Base-by-base conservation (phyloP, 2,797 vertebrate genomes). In the Pithecia hirsuta region DNA sequence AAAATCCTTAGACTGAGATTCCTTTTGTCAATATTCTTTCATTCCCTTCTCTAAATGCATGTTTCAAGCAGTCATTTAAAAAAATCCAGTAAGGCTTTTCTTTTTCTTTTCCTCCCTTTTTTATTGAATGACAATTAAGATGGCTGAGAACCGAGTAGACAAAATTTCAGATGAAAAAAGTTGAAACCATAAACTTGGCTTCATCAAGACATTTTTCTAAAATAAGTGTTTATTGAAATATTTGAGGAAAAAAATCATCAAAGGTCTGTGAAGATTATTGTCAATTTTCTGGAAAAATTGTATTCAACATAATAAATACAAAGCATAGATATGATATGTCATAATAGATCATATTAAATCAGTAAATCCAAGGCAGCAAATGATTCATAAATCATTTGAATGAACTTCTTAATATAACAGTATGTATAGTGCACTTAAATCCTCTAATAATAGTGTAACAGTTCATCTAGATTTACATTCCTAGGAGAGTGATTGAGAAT, bases 381-480 rank as follows among this genome's bases (percentile, higher is more conserved):
- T n/a, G 22, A 52, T 59, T 80, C 86, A 13, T 92, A 95, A 91
- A 48, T 82, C 3, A 89, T 78, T 75, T 89, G 20, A 75, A 74
- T 96, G 39, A 83, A 55, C 5, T 76, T 64, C 44, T 78, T 78
- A 48, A 44, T 80, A 70, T 79, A 20, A 75, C 14, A 87, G 15
- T 50, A 67, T 48, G 82, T 50, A 75, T 9, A 74, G 36, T 81
- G 7, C 7, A 95, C 14, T 57, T 79, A 89, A 2, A 87, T 22
- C 24, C 11, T 5, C 61, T 93, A 93, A 96, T 95, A 84, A 93
- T 94, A 74, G 13, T 84, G 3, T 59, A 79, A 92, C 33, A 87
- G 5, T 36, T 92, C 19, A 76, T 89, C 87, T 96, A 76, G 30
- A 96, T 96, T 97, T 94, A 96, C 67, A 84, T 81, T 87, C 14